These are phyloP conservation scores for Micromesistius poutassou DNA, from an alignment of 2,797 vertebrate species.

Conservation along the genomic window DNA sequence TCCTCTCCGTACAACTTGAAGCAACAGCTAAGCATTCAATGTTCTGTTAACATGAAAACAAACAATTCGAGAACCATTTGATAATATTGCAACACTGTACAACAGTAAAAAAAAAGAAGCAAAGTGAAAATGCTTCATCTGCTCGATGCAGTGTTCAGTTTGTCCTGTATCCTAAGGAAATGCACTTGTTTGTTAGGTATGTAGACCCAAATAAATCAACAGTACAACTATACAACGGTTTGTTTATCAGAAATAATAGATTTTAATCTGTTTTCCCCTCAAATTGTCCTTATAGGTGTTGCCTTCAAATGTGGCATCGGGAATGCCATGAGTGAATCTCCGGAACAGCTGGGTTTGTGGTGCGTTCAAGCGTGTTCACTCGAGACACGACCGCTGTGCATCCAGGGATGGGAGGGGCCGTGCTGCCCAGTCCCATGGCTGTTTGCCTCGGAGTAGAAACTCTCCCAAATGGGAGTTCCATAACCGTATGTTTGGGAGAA, in stretches of 20 bases:
- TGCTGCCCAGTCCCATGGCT: too few species aligned
- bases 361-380: neutral
- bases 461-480: too few species aligned
- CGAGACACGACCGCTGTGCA: neutral
- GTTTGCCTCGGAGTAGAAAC: too few species aligned
- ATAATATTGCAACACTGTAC: neutral
- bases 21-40: neutral
- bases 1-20: neutral
- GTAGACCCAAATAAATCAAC: neutral
- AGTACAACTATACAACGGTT: neutral
- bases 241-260: neutral
- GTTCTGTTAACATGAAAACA: neutral
- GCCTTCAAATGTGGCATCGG: neutral
- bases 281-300: neutral
- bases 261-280: neutral
- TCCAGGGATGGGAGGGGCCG: neutral
- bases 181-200: neutral
- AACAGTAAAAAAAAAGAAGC: neutral
- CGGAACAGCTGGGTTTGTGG: neutral
- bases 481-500: too few species aligned
- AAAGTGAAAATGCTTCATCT: neutral
- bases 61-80: neutral
- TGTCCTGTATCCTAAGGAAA: neutral
- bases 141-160: too few species aligned
- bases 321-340: neutral